These are phyloP conservation scores for Potamilus streckersoni DNA, from an alignment of 1,140 invertebrate genomes.

Conservation along the genomic window DNA sequence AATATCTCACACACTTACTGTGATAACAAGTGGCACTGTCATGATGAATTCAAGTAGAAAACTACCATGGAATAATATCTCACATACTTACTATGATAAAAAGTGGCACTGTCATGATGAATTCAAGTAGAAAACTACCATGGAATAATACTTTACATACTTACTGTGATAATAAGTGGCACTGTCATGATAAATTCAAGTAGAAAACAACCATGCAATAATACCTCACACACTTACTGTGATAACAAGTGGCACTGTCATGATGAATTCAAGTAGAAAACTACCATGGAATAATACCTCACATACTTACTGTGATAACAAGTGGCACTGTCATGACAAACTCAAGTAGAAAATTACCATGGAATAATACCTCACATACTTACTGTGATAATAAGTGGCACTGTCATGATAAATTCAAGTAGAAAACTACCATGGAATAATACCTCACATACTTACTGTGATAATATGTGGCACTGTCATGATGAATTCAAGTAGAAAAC, in stretches of 20 bases:
- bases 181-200: slow-evolving; percentile 94
- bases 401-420: slow-evolving; percentile 92
- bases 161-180: slow-evolving; percentile 93
- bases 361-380: slow-evolving; percentile 92
- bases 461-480: slow-evolving; percentile 94
- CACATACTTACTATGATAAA: slow-evolving; percentile 93
- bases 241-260: slow-evolving; percentile 92
- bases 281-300: slow-evolving; percentile 92
- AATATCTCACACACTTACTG: slow-evolving; percentile 94
- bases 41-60: slow-evolving; percentile 95
- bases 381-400: slow-evolving; percentile 93
- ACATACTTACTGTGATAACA: slow-evolving; percentile 91
- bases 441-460: slow-evolving; percentile 94
- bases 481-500: slow-evolving; percentile 93
- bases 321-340: slow-evolving; percentile 94
- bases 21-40: slow-evolving; percentile 92
- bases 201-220: slow-evolving; percentile 92
- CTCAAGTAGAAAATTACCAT: slow-evolving; percentile 94
- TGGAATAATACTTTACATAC: slow-evolving; percentile 92
- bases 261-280: slow-evolving; percentile 94
- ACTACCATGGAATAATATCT: slow-evolving; percentile 90
- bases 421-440: slow-evolving; percentile 93
- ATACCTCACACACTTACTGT: slow-evolving; percentile 94
- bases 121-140: slow-evolving; percentile 93
- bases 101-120: slow-evolving; percentile 94